Conservation (phyloP, 2,888 invertebrate genomes). For the Melolontha melolontha region DNA sequence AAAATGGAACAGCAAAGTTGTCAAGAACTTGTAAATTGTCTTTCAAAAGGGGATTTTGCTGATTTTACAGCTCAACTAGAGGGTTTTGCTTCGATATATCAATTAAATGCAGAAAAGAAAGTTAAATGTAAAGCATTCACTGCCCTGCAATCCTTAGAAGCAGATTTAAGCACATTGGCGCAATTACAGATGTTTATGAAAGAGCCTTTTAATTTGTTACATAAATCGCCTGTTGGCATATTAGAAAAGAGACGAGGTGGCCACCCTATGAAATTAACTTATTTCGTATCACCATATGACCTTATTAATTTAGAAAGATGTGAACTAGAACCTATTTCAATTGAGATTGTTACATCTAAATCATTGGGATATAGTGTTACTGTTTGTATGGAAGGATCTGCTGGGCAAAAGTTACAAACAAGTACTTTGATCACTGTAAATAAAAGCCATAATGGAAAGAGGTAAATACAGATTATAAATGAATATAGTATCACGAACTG, state of each 20-base stretch:
- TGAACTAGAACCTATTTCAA: slow-evolving; percentile 78
- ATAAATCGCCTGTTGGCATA: slow-evolving; percentile 91
- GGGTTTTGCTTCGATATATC: slow-evolving; percentile 87
- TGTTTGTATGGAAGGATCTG: slow-evolving; percentile 89
- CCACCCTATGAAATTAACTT: slow-evolving; percentile 93
- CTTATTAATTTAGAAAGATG: slow-evolving; percentile 82
- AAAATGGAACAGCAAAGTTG: slow-evolving; percentile 87
- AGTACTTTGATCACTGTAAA: slow-evolving; percentile 77
- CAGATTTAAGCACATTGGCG: slow-evolving; percentile 85
- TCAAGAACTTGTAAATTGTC: slow-evolving; percentile 86
- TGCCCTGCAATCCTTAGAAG: slow-evolving; percentile 91
- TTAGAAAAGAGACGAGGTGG: slow-evolving; percentile 86
- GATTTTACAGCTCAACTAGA: slow-evolving; percentile 95
- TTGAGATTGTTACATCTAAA: slow-evolving; percentile 77
- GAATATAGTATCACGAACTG: too few species aligned
- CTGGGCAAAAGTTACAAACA: slow-evolving; percentile 85
- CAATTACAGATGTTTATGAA: slow-evolving; percentile 82
- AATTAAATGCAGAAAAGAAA: slow-evolving; percentile 94
- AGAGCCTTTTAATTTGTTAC: slow-evolving; percentile 79
- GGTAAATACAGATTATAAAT: slow-evolving; percentile 66
- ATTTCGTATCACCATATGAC: slow-evolving; percentile 94
- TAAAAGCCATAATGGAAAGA: slow-evolving; percentile 79
- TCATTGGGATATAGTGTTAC: slow-evolving; percentile 88
- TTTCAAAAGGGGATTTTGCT: slow-evolving; percentile 87
- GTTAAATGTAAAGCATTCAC: slow-evolving; percentile 94